These are phyloP conservation scores for Halocynthia roretzi DNA, from an alignment of 23 tunicate species.

Conservation along the genomic window DNA sequence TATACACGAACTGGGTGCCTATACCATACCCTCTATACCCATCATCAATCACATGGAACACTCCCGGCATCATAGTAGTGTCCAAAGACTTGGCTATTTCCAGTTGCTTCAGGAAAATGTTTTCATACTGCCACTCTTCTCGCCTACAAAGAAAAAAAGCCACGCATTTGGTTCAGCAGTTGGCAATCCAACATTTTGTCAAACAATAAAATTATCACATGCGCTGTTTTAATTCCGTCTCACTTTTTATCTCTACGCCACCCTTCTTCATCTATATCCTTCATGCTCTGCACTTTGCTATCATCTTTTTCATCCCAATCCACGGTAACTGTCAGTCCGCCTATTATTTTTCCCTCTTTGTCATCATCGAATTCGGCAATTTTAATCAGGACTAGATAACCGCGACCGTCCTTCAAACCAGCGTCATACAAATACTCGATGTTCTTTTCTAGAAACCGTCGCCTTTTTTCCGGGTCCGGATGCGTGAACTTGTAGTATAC, in stretches of 20 bases:
- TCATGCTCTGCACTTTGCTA: neutral
- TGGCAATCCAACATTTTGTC: neutral
- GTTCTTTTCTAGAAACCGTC: neutral
- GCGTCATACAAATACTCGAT: neutral
- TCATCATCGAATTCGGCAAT: too few species aligned
- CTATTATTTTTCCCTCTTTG: constrained; percentile 7
- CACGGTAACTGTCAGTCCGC: constrained; percentile 16
- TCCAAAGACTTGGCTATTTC: neutral
- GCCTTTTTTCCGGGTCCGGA: neutral
- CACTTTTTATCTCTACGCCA: constrained; percentile 6
- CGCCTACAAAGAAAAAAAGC: neutral
- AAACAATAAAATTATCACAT: neutral
- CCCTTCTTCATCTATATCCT: constrained; percentile 7
- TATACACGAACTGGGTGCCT: neutral
- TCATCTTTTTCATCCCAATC: constrained; percentile 2
- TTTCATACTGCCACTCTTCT: neutral
- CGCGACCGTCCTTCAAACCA: neutral
- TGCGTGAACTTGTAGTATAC: neutral
- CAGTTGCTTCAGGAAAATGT: neutral
- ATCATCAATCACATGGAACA: neutral
- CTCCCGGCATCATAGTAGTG: neutral
- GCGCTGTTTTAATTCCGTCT: neutral
- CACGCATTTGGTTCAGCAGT: too few species aligned
- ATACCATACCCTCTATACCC: neutral
- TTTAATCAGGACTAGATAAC: too few species aligned